These are phyloP conservation scores for Tenualosa ilisha DNA, from an alignment of 2,797 vertebrate species.

Conservation along the genomic window DNA sequence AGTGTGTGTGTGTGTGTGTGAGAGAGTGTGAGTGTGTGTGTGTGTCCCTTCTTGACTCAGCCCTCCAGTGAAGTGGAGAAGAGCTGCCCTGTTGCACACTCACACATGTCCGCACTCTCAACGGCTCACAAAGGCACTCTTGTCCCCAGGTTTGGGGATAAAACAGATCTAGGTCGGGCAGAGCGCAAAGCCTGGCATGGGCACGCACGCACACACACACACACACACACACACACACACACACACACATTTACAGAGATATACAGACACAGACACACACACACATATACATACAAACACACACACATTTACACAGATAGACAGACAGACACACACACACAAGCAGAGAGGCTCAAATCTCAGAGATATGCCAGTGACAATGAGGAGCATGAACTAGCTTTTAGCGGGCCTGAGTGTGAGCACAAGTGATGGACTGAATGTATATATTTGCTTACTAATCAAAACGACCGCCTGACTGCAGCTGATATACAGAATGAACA, in stretches of 20 bases:
- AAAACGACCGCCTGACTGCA: no score
- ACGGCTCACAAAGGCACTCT: neutral
- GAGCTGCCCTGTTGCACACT: neutral
- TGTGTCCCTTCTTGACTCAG: neutral
- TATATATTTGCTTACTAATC: no score
- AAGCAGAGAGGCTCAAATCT: no score
- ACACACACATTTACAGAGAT: neutral
- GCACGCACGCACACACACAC: neutral
- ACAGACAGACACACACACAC: neutral
- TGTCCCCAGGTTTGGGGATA: slow-evolving; percentile 2
- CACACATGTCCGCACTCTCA: neutral
- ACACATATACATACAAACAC: neutral
- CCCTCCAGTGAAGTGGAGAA: slow-evolving; percentile 8
- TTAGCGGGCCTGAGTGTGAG: no score
- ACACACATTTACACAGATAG: neutral
- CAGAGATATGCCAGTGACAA: no score
- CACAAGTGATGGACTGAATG: no score
- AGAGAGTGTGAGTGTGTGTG: neutral
- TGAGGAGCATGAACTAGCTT: no score
- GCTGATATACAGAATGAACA: no score
- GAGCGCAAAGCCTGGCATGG: neutral
- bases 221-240: neutral
- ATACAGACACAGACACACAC: neutral
- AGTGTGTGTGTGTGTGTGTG: neutral
- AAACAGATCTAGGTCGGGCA: neutral